Evolutionary conservation across 2,797 vertebrate species (phyloP), one percentile per base, ranked within the genome.

Genomic region (Sphenodon punctatus): DNA sequence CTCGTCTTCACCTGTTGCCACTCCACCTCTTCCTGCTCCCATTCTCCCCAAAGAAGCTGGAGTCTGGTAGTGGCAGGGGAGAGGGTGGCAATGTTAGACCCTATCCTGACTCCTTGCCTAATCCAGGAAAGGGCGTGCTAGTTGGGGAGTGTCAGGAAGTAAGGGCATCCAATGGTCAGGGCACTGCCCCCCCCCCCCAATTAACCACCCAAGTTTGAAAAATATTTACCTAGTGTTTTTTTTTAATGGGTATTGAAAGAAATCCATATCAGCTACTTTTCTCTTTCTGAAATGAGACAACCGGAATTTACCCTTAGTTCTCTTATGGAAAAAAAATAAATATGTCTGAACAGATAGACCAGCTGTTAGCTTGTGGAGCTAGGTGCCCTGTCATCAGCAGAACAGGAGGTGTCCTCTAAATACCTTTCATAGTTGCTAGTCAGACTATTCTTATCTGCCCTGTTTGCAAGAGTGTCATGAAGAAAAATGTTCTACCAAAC

Each of bases 221-320:
- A 53, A 70, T 49, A 0, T 41, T 1, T 8, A 12, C 32, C n/a
- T 70, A 13, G 45, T 2, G 14, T 73, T 1, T 27, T 6, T 8
- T 39, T 75, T 16, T 53, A 38, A 43, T 0, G 1, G 1, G 4
- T 67, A 8, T 65, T 58, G 32, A 0, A 6, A 27, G n/a, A n/a
- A n/a, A n/a, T 27, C 20, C 23, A 43, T 20, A 0, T 48, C 61
- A 59, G 2, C 2, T 39, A 0, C 58, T 69, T 66, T 75, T 76
- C 46, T 38, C 32, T 49, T 67, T 51, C 34, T 66, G 7, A 25
- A 25, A 7, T 6, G 4, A 30, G 59, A 12, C 42, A 65, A n/a
- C n/a, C n/a, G 14, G 67, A 1, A 12, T 12, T 51, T 36, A 22
- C 5, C 73, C 68, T 16, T 74, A 49, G 69, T 59, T 32, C 3